These are phyloP conservation scores for Vultur gryphus DNA, from an alignment of 2,797 vertebrate genomes.

Conservation along the genomic window DNA sequence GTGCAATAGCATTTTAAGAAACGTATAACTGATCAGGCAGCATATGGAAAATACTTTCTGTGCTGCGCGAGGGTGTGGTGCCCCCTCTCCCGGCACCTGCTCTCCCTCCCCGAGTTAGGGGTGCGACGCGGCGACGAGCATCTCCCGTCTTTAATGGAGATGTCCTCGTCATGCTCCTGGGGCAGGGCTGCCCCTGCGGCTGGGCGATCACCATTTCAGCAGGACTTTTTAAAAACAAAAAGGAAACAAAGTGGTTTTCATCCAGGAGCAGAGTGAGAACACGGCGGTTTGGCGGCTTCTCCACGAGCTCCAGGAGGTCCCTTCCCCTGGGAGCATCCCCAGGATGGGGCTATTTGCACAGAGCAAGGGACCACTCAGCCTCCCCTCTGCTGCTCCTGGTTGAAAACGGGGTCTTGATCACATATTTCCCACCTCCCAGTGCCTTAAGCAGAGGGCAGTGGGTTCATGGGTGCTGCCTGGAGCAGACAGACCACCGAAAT, in stretches of 20 bases:
- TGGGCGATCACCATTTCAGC: background rate
- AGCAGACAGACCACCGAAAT: background rate
- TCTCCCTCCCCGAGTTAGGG: background rate
- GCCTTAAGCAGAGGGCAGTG: background rate
- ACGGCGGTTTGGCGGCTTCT: background rate
- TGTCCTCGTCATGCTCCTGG: background rate
- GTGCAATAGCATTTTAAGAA: constrained; percentile 64
- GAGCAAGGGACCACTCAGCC: background rate
- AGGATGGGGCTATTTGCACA: background rate
- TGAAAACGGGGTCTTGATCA: background rate
- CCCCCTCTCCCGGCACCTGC: constrained; percentile 51
- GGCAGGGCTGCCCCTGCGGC: background rate
- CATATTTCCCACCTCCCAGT: accelerated
- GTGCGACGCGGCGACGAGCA: background rate
- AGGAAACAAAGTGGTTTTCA: background rate
- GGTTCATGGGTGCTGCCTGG: background rate
- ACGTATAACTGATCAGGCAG: constrained; percentile 60
- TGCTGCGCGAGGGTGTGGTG: constrained; percentile 1
- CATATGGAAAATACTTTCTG: constrained; percentile 62
- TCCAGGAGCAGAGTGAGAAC: background rate
- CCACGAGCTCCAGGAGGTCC: background rate
- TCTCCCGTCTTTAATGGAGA: background rate
- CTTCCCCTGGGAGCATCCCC: background rate
- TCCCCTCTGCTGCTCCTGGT: background rate
- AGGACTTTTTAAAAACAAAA: accelerated